Base-by-base conservation (phyloP, 2,888 invertebrate species). In the Xestia xanthographa region DNA sequence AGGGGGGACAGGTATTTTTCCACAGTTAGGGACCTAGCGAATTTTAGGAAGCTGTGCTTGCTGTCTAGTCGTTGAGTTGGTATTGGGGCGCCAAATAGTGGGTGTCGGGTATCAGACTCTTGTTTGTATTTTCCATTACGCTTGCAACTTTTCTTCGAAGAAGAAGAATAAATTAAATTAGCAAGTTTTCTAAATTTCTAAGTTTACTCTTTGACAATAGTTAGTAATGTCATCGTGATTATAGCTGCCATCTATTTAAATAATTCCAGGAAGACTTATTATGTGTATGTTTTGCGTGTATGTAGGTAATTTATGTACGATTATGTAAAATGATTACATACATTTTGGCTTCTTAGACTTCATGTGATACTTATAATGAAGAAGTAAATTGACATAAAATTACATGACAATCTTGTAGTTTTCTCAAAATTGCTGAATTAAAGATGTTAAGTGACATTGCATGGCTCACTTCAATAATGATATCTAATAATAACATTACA, bases 351-450 rank as follows among this genome's bases (percentile, higher is more conserved):
- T 65, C 29, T 43, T n/a, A 34, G 43, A 50, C 50, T n/a, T 34
- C 34, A 4, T 29, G 9, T 71, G 5, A 53, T 38, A 58, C 3
- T 11, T 38, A 68, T 53, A 68, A 41, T n/a, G n/a, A 45, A 58
- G 9, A 5, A 43, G 26, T 79, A 65, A 79, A 58, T 72, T 50
- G 43, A 34, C 50, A 45, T 60, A 58, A 48, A 60, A 82, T 85
- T 71, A 75, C 68, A 66, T 50, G 65, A 53, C 50, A 66, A 66
- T 82, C 62, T 50, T 56, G 60, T 66, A 22, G 20, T 67, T 62
- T 58, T 66, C 65, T 66, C 26, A 66, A n/a, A 82, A 75, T 71
- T 48, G 6, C 58, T 63, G 45, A 67, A 67, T 26, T 81, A 48
- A 63, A 66, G 22, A 43, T n/a, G n/a, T 11, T 53, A 45, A 14